These are phyloP conservation scores for Sarotherodon lohbergeri DNA, from an alignment of 2,113 vertebrate genomes.

Conservation along the genomic window DNA sequence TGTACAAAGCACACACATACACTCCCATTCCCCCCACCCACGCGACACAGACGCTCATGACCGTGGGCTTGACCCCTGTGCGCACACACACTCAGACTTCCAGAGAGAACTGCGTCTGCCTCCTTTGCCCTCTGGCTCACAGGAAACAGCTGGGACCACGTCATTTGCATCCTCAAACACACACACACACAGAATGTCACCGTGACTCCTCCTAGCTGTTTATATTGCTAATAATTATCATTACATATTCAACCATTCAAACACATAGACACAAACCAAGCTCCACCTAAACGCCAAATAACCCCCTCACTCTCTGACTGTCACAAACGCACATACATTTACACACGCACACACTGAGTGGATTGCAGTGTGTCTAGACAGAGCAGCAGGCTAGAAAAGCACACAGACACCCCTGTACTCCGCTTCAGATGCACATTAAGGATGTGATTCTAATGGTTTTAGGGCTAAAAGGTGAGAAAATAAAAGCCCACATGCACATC, in stretches of 20 bases:
- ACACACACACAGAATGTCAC: background rate
- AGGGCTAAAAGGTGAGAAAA: background rate
- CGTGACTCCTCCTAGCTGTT: conserved; percentile 4
- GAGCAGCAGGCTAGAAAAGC: background rate
- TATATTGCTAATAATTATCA: conserved; percentile 14
- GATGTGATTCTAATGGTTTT: background rate
- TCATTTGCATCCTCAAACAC: conserved; percentile 34
- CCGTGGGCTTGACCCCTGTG: conserved; percentile 45
- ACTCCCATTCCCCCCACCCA: background rate
- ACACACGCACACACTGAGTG: background rate
- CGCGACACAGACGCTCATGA: conserved; percentile 22
- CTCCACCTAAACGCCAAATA: background rate
- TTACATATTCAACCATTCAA: conserved; percentile 21
- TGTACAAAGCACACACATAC: background rate
- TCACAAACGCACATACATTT: background rate
- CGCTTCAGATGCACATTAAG: background rate
- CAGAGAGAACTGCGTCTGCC: conserved; percentile 15
- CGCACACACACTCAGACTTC: background rate
- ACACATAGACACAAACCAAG: background rate
- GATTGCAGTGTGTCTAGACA: conserved; percentile 28
- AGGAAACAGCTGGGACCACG: conserved; percentile 60
- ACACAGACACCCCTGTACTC: background rate
- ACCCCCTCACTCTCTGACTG: background rate
- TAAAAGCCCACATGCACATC: background rate
- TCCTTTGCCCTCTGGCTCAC: conserved; percentile 25